Evolutionary conservation across 2,888 invertebrate genomes (phyloP).

Genomic region (Diaperis boleti): DNA sequence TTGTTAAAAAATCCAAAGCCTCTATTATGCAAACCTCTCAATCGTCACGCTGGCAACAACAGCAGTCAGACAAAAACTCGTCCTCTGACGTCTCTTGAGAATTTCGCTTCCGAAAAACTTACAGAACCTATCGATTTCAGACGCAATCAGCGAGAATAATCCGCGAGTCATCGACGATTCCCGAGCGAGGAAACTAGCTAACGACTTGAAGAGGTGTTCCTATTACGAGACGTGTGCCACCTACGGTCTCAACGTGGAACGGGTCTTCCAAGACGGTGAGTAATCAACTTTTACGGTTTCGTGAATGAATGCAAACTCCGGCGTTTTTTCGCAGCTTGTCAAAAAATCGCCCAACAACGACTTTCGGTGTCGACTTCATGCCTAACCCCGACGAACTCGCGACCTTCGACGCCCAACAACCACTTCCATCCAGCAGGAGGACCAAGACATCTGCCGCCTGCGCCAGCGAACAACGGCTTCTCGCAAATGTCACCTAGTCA

Average conservation of each 20-base stretch:
- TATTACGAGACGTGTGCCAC: constrained; percentile 99
- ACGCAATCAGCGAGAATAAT: constrained; percentile 96
- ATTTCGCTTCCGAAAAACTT: not conserved
- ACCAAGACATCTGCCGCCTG: constrained; percentile 60
- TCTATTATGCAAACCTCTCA: no score
- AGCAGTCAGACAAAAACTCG: no score
- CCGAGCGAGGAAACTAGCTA: constrained; percentile 92
- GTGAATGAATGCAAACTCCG: no score
- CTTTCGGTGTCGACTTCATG: constrained; percentile 76
- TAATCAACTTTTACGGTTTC: constrained; percentile 41
- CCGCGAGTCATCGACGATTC: constrained; percentile 96
- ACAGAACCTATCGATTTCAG: constrained; percentile 67
- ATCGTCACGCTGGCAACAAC: no score
- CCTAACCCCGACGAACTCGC: constrained; percentile 77
- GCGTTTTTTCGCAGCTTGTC: constrained; percentile 87
- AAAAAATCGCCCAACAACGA: constrained; percentile 91
- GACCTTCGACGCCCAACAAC: constrained; percentile 84
- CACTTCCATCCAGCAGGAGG: constrained; percentile 66
- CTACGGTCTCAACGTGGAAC: constrained; percentile 96
- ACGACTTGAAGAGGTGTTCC: constrained; percentile 92
- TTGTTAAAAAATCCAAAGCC: no score
- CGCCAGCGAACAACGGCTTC: constrained; percentile 61
- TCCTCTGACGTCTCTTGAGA: not conserved
- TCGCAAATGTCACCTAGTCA: constrained; percentile 63
- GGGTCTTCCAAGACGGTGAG: constrained; percentile 98